Conservation (phyloP, 2,888 invertebrate species). For the Athripsodes cinereus region DNA sequence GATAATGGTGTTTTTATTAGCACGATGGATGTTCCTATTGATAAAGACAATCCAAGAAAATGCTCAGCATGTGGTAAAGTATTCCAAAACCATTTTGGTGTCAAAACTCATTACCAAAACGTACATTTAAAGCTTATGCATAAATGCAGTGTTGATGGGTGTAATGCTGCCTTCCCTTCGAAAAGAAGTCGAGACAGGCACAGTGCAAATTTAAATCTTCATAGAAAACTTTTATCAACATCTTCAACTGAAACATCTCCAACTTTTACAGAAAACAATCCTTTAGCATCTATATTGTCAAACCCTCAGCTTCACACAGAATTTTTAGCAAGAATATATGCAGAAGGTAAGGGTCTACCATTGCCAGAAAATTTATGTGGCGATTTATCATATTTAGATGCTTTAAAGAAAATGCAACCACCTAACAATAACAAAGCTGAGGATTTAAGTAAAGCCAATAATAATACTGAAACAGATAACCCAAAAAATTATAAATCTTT, state of each 20-base stretch:
- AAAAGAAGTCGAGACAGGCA: constrained; percentile 89
- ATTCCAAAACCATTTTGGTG: constrained; percentile 88
- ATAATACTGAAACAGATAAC: neutral
- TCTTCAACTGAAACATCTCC: constrained; percentile 51
- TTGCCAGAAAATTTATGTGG: constrained; percentile 45
- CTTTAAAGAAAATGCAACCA: constrained; percentile 40
- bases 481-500: too few species aligned
- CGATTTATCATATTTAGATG: constrained; percentile 36
- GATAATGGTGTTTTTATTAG: constrained; percentile 67
- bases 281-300: constrained; percentile 45
- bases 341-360: constrained; percentile 57
- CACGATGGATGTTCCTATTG: constrained; percentile 80
- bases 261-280: constrained; percentile 39
- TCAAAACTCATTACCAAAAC: constrained; percentile 93
- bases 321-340: constrained; percentile 70
- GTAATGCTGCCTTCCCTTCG: constrained; percentile 91
- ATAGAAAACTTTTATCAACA: constrained; percentile 80
- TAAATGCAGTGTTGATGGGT: constrained; percentile 90
- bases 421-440: constrained; percentile 23
- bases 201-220: constrained; percentile 85
- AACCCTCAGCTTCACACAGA: constrained; percentile 70
- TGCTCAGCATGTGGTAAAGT: constrained; percentile 90
- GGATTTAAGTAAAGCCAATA: constrained; percentile 11
- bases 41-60: constrained; percentile 84
- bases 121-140: constrained; percentile 94